Evolutionary conservation across 2,888 invertebrate genomes (phyloP), one percentile per base, ranked within the genome.

Genomic region (Lasioglossum pauxillum): DNA sequence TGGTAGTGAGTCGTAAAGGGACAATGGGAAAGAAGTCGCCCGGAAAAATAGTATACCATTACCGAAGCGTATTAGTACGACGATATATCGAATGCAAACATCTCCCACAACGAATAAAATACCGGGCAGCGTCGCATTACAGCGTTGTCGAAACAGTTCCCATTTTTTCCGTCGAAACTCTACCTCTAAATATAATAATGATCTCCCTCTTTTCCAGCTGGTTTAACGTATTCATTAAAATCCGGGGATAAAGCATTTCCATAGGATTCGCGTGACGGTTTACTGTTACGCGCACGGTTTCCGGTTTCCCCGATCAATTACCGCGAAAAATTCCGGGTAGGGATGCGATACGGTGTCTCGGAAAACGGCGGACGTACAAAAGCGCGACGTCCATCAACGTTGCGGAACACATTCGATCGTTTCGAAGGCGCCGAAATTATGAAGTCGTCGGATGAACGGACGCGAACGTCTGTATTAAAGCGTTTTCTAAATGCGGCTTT

Each of bases 401-500:
- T n/a, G n/a, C 8, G 38, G n/a, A n/a, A 19, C n/a, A 12, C 23
- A 12, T 41, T 75, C 38, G 75, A 75, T 76, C 64, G 27, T 64
- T 31, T 60, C 27, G 60, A 31, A 49, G 14, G 46, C 19, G 44
- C 41, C n/a, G 31, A n/a, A 46, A 8, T 35, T 60, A 75, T 35
- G 72, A 78, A 75, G 81, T 80, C 71, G 77, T 80, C 67, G 14
- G 41, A n/a, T 27, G 38, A 67, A 31, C 71, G 77, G 60, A 76
- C 74, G 78, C 19, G 57, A 67, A 82, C 73, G 78, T 82, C 78
- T 76, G 78, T 46, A 80, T 87, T 83, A 87, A 44, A 69, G 75
- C 71, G 79, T 71, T 78, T 64, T 75, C 85, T 78, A 82, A 84
- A 84, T 75, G 78, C 84, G 78, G 81, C 75, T 80, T 81, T 64